These are phyloP conservation scores for Scolopax rusticola DNA, from an alignment of 2,797 vertebrate species.

Conservation along the genomic window DNA sequence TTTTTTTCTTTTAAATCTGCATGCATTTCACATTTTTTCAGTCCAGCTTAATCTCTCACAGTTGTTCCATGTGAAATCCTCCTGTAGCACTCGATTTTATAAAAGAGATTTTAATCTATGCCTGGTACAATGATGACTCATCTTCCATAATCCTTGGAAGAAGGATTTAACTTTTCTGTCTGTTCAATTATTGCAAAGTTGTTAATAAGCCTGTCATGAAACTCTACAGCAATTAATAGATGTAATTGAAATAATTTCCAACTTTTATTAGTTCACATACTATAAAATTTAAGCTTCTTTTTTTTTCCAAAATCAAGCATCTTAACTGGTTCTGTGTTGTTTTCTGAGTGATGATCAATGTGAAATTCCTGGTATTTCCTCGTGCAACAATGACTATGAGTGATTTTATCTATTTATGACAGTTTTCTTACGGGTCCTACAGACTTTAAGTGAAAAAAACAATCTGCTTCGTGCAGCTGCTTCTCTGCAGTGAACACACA, in stretches of 20 bases:
- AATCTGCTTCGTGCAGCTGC: not conserved
- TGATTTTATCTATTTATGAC: not conserved
- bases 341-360: not conserved
- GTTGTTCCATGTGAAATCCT: not conserved
- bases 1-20: not conserved
- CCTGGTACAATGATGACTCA: not conserved
- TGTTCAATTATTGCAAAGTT: not conserved
- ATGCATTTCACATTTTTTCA: not conserved
- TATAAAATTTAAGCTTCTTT: not conserved
- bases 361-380: not conserved
- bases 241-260: not conserved
- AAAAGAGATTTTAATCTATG: not conserved
- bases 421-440: not conserved
- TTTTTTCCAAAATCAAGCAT: not conserved
- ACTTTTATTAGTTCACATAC: not conserved
- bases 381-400: accelerated
- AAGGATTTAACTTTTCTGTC: not conserved
- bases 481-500: not conserved
- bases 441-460: not conserved
- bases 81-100: not conserved
- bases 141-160: not conserved
- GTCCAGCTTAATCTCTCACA: not conserved
- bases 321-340: not conserved
- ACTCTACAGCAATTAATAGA: not conserved
- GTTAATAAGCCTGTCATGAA: not conserved